Base-by-base conservation (phyloP, 2,888 invertebrate genomes). In the Lagria hirta region DNA sequence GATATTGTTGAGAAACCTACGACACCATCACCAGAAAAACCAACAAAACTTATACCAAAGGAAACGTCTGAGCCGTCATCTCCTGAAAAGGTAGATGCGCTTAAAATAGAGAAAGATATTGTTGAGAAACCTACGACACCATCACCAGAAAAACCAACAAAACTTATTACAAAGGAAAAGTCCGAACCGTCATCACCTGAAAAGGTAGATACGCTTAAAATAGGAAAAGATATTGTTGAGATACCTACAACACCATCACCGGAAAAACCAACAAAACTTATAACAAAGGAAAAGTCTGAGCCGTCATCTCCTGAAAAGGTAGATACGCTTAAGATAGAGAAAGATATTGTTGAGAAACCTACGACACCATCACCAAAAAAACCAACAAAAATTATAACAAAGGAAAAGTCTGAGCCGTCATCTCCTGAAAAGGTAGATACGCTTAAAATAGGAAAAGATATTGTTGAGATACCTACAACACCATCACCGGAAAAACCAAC, bases 231-330 rank as follows among this genome's bases (percentile, higher is more conserved):
- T 10, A 20, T 22, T 10, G 2, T 22, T 21, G 13, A 13, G 7
- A 18, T 21, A 32, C 10, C 8, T 11, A 23, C 8, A 23, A 23
- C 23, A 11, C 23, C 23, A 5, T 3, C 23, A 7, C 23, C 23
- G 5, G 23, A 22, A 34, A 12, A 16, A 22, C 15, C 18, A 1
- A 43, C 36, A 34, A 12, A 44, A 36, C 16, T 26, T 5, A 36
- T 23, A 26, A 26, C 28, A 11, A 46, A 27, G 20, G 21, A 35
- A 10, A 27, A n/a, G n/a, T n/a, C n/a, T n/a, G n/a, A 42, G 28
- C 20, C n/a, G 2, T 29, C 44, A 16, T 24, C 36, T 3, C 33
- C 41, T 8, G 37, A 22, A 16, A 12, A 23, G 14, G 36, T 32
- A 28, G 36, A 24, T 14, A 15, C 17, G 16, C 12, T 20, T 14